A percentile compares a stretch with the other conserved stretches of the same genome.
phyloP scores from a whole-genome alignment of 1,140 invertebrate species.

The Rhizoglyphus robini region DNA sequence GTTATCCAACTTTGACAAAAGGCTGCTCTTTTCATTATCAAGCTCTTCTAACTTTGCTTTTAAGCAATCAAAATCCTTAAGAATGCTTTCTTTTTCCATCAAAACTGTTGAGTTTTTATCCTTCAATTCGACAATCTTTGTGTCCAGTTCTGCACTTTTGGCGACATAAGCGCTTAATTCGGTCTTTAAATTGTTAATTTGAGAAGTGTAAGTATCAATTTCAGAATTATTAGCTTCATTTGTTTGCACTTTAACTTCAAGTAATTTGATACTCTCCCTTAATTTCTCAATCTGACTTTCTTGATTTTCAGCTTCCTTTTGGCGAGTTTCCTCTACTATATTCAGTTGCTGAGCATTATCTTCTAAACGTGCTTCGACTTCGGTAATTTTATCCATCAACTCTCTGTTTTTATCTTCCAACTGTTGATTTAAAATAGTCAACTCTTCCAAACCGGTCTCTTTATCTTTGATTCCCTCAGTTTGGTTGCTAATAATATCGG shows the following conservation, averaged over 20 bases:
- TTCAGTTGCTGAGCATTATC: no score
- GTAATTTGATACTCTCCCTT: no score
- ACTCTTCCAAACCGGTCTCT: background rate
- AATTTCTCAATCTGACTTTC: no score
- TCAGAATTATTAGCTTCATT: background rate
- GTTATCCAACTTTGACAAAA: background rate
- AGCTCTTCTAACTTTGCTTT: background rate
- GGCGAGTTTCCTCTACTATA: no score
- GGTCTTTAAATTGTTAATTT: background rate
- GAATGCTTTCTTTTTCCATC: no score
- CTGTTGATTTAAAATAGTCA: background rate
- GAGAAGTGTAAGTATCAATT: background rate
- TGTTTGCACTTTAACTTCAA: background rate
- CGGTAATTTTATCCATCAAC: background rate
- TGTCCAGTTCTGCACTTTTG: background rate
- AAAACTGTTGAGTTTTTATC: no score
- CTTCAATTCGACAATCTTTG: background rate
- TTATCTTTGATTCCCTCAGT: background rate
- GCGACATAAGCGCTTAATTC: background rate
- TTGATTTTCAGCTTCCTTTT: no score
- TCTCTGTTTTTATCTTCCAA: background rate
- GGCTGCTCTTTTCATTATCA: background rate
- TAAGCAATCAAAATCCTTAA: no score
- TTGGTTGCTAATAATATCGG: no score
- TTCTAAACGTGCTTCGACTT: background rate